Conservation (phyloP, 2,888 invertebrate species). For the Himalopsyche tibetana region DNA sequence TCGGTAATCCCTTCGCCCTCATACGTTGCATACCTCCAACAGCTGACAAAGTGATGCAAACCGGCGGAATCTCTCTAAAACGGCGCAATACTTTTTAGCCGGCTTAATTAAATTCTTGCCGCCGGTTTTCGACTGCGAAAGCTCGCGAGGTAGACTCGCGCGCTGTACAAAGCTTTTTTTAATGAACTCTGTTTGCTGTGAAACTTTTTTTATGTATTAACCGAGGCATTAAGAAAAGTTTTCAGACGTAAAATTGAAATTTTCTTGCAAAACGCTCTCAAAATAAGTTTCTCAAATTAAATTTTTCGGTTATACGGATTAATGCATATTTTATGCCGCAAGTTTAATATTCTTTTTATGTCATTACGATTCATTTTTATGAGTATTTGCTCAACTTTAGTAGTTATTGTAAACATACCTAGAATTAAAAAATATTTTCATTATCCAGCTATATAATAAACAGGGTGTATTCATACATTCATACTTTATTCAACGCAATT, state of each 20-base stretch:
- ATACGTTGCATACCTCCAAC: constrained; percentile 20
- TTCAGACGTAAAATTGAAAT: constrained; percentile 43
- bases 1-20: neutral
- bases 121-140: constrained; percentile 15
- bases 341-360: constrained; percentile 27
- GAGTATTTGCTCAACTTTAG: too few species aligned
- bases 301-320: neutral
- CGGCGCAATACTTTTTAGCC: constrained; percentile 10
- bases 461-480: too few species aligned
- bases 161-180: constrained; percentile 32
- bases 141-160: constrained; percentile 8
- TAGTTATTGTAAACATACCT: too few species aligned
- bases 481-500: too few species aligned
- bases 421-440: too few species aligned
- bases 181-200: constrained; percentile 43
- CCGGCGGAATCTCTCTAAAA: constrained; percentile 44
- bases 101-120: constrained; percentile 44
- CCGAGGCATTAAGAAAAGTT: constrained; percentile 37
- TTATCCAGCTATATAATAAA: too few species aligned
- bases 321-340: constrained; percentile 8
- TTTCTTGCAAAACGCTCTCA: constrained; percentile 32
- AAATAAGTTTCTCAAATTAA: constrained; percentile 40
- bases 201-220: constrained; percentile 41
- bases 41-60: constrained; percentile 36
- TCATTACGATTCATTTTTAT: neutral